Conservation (phyloP, 2,113 vertebrate species). For the Progne subis region DNA sequence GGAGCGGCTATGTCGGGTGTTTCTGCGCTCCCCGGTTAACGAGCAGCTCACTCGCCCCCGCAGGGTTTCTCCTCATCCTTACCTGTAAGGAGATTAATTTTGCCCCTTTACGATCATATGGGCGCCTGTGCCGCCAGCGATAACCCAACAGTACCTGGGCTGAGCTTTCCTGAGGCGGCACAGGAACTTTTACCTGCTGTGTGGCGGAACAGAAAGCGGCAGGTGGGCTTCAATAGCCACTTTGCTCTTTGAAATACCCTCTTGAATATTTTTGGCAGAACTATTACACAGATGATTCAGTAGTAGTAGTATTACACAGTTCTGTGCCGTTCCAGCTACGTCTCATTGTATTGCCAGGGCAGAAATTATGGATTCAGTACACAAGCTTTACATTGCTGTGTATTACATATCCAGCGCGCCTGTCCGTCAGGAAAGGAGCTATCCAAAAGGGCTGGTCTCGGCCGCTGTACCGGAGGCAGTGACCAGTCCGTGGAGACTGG, state of each 20-base stretch:
- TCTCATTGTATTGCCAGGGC: neutral
- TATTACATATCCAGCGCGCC: no score
- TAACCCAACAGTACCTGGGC: accelerated
- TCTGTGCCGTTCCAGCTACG: neutral
- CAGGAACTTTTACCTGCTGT: neutral
- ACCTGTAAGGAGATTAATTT: neutral
- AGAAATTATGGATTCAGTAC: accelerated
- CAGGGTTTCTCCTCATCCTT: neutral
- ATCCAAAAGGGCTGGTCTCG: neutral
- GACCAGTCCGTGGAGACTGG: neutral
- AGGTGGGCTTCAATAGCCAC: neutral
- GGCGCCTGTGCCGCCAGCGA: neutral
- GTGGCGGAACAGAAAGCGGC: neutral
- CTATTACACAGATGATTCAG: neutral
- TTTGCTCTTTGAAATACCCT: neutral
- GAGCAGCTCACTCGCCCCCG: neutral
- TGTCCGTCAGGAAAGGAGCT: neutral
- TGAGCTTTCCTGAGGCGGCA: neutral
- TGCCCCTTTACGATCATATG: neutral
- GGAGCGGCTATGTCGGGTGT: neutral
- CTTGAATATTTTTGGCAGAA: neutral
- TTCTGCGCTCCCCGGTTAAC: neutral
- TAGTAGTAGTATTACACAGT: neutral
- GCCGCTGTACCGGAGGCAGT: accelerated
- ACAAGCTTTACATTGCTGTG: neutral